These are phyloP conservation scores for Eueides isabella DNA, from an alignment of 1,140 invertebrate genomes.

Conservation along the genomic window DNA sequence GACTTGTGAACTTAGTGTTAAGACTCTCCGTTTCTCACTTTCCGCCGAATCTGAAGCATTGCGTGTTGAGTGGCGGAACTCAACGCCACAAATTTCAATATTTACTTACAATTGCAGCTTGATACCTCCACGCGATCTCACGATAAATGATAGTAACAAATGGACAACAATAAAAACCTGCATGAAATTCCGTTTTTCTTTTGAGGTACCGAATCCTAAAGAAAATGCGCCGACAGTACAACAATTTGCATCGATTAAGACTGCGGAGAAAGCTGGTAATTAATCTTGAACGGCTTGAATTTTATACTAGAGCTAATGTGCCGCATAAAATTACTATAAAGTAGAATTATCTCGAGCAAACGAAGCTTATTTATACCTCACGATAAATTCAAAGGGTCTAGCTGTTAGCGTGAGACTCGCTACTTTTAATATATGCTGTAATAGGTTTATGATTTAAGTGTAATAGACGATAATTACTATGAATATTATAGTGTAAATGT, in stretches of 20 bases:
- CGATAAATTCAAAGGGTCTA: constrained; percentile 47
- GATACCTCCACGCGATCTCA: no score
- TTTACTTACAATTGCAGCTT: no score
- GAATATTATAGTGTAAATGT: no score
- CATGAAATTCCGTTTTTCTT: no score
- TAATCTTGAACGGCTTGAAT: constrained; percentile 50
- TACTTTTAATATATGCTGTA: constrained; percentile 15
- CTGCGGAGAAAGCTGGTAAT: constrained; percentile 37
- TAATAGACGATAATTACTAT: not conserved
- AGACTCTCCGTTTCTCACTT: no score
- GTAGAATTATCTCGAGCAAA: constrained; percentile 60
- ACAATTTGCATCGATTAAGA: constrained; percentile 21
- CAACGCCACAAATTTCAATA: no score
- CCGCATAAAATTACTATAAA: constrained; percentile 72
- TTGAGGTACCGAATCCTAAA: no score
- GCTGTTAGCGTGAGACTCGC: constrained; percentile 4
- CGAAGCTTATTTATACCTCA: constrained; percentile 60
- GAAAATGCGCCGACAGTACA: constrained; percentile 4
- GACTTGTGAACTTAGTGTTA: no score
- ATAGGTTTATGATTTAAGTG: not conserved
- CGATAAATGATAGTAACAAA: no score
- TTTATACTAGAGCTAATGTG: constrained; percentile 46
- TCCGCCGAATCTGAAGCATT: no score
- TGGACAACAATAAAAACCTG: no score
- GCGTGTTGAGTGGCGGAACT: no score